Conservation (phyloP, 2,113 vertebrate genomes). For the Lathamus discolor region DNA sequence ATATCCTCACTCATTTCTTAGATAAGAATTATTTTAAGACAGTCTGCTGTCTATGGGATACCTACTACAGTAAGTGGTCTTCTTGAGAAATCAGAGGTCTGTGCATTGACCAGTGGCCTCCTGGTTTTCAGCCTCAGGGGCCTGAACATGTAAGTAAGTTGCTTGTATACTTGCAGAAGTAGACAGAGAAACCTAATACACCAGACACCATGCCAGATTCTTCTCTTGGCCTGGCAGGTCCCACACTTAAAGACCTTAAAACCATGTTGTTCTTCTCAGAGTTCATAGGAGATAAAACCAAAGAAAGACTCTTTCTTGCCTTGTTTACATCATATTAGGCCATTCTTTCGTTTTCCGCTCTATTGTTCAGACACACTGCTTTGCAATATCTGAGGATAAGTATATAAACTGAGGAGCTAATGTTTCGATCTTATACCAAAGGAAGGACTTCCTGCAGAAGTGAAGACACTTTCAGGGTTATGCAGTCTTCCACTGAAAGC, state of each 20-base stretch:
- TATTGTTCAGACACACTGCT: not conserved
- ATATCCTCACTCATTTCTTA: not conserved
- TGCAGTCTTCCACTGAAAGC: slow-evolving; percentile 46
- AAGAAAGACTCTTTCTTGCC: not conserved
- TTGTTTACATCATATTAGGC: not conserved
- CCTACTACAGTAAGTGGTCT: not conserved
- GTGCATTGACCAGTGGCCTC: not conserved
- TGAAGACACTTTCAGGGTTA: slow-evolving; percentile 55
- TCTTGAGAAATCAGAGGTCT: not conserved
- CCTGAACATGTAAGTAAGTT: not conserved
- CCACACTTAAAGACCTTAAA: not conserved
- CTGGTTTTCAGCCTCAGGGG: not conserved
- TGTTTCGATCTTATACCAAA: not conserved
- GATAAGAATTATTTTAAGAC: not conserved
- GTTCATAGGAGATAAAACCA: not conserved
- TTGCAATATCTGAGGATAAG: not conserved
- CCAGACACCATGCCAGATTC: not conserved
- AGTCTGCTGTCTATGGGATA: not conserved
- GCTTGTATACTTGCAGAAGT: not conserved
- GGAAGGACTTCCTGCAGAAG: slow-evolving; percentile 23
- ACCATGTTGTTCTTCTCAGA: not conserved
- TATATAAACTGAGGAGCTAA: not conserved
- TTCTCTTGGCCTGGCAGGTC: not conserved
- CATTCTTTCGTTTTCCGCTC: not conserved
- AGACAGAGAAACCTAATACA: not conserved